Base-by-base conservation (phyloP, 1,140 invertebrate genomes). In the Dendroctonus valens region DNA sequence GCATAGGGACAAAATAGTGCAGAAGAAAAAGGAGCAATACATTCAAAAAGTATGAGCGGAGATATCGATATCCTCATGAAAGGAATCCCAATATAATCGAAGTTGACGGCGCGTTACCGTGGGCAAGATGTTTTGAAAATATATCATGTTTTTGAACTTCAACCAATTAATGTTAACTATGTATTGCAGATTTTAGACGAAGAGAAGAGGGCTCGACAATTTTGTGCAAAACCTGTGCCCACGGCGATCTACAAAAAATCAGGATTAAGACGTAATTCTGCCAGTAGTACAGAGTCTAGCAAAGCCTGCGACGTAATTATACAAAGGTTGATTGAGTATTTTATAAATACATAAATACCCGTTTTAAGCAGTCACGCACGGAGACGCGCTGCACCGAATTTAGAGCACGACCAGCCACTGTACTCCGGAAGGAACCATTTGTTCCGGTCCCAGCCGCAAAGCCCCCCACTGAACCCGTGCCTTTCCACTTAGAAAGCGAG, bases 351-450 rank as follows among this genome's bases (percentile, higher is more conserved):
- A 46, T 11, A 2, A 4, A 46, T 11, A 46, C 12, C 42, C 1
- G 3, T 46, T 46, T 11, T 11, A 46, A 12, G 9, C 55, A 69
- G 62, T 52, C 51, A 48, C n/a, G 62, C 14, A 54, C 49, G 41
- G 60, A 63, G 46, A 63, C 5, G n/a, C 42, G 38, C 7, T 52
- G 14, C 7, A 39, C 14, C 6, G 53, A 69, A 76, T 84, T 85
- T 69, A 79, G 79, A 69, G 83, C 84, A 5, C 71, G 76, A 57
- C 78, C 79, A n/a, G 72, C 79, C 26, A 73, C 67, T 6, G 81
- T 84, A 15, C 61, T 83, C 0, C 68, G 79, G 39, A 79, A 81
- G 65, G 75, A 81, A 60, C 82, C 84, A 6, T 85, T 84, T 75
- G 70, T 80, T 41, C 82, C 83, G 6, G 72, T 77, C 48, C 77